Evolutionary conservation across 1,140 invertebrate genomes (phyloP), one percentile per base, ranked within the genome.

Genomic region (Solen grandis): DNA sequence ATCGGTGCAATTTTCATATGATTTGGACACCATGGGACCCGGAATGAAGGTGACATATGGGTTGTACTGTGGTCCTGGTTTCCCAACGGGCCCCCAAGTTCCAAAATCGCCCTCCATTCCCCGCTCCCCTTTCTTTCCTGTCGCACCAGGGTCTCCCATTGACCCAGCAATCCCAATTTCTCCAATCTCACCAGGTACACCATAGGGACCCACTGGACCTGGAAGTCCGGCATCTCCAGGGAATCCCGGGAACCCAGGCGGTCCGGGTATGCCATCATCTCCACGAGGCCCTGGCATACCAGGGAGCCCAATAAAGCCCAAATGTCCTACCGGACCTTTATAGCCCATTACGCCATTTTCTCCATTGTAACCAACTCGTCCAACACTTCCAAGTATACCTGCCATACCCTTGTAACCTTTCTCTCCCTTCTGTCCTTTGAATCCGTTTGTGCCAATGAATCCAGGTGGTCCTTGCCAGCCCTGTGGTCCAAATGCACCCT

Each of bases 281-380:
- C 74, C 74, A 19, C 74, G 19, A 31, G 16, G 16, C 2, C 74
- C 74, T 29, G 74, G 60, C 0, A 27, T 5, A 4, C 74, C 74
- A 4, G 50, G 22, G 60, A 76, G 65, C 22, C 74, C 74, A 31
- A 76, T 52, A n/a, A 76, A 76, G 14, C 74, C 74, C 5, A 66
- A n/a, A 29, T 76, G 62, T 31, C 74, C 74, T 8, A 38, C 10
- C 4, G 36, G 16, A 33, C 74, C 74, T 25, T 38, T 38, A 31
- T 41, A 62, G 36, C 74, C 74, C 41, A 35, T 50, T 5, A 8
- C 41, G 16, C 74, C 74, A 19, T 65, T 29, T 3, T 66, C n/a
- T 1, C 74, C 74, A 33, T 54, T 66, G 36, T 54, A 65, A 4
- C 74, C 74, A 1, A 76, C 62, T 13, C 31, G 27, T 5, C 74